Evolutionary conservation across 2,113 vertebrate species (phyloP).

Genomic region (Macquaria ambigua): DNA sequence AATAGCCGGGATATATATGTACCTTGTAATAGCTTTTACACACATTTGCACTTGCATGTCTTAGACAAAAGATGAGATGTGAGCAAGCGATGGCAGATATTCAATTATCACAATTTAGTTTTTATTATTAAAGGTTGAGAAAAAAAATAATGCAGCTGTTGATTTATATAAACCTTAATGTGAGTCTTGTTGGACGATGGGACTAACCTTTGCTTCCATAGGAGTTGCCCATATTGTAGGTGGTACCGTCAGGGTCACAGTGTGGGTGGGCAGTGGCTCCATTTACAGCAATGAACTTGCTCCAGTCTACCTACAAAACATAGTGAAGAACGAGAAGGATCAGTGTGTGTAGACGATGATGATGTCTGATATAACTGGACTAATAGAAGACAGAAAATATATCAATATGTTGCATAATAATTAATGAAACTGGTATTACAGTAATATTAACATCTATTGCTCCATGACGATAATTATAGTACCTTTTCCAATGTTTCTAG

Average conservation of each 20-base stretch:
- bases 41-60: not conserved
- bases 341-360: not conserved
- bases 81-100: not conserved
- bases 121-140: not conserved
- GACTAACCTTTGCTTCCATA: conserved; percentile 88
- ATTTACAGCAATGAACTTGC: conserved; percentile 92
- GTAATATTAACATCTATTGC: not conserved
- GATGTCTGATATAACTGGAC: not conserved
- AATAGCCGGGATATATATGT: not conserved
- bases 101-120: not conserved
- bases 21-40: not conserved
- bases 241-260: conserved; percentile 91
- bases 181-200: not conserved
- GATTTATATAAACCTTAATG: not conserved
- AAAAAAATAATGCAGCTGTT: not conserved
- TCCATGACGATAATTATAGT: conserved; percentile 28
- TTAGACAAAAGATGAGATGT: not conserved
- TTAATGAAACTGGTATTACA: not conserved
- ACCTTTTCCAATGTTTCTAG: conserved; percentile 92
- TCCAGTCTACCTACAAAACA: conserved; percentile 92
- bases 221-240: conserved; percentile 97
- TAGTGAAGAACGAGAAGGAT: not conserved
- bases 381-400: not conserved
- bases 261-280: conserved; percentile 96
- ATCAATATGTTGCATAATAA: not conserved